Base-by-base conservation (phyloP, 1,140 invertebrate genomes). In the Drosophila serrata region DNA sequence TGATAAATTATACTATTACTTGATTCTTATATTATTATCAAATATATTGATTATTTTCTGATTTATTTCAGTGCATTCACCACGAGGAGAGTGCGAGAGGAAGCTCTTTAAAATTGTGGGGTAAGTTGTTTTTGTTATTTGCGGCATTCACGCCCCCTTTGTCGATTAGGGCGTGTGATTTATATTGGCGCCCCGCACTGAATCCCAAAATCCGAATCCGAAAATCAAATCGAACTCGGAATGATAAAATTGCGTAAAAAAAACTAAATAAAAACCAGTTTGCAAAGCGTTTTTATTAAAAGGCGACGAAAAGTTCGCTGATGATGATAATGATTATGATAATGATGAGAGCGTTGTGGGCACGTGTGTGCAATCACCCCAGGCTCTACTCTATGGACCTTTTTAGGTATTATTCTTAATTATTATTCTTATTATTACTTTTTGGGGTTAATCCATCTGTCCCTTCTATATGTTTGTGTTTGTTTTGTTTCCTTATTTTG, bases 141-240 rank as follows among this genome's bases (percentile, higher is more conserved):
- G 27, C 64, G 31, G 51, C 46, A 31, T n/a, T n/a, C 69, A 46
- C 45, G 56, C 48, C 57, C 29, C 11, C 27, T 51, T 29, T 56
- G 64, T 31, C 77, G 61, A 37, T 81, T 75, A 67, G 61, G 64
- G 68, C 75, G 53, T 58, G 56, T 87, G 82, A 86, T 86, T 86
- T 86, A 88, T 88, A 45, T 31, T 74, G 46, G 42, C 51, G 55
- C 22, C 63, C 22, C 65, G 51, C 40, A 53, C 56, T 78, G 75
- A 79, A 69, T 63, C 56, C 27, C 63, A 51, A 86, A 86, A 65
- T 58, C 29, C 35, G 3, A 68, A n/a, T n/a, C n/a, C n/a, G n/a
- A n/a, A n/a, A 22, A 55, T 13, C 11, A 29, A 37, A 39, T 42
- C 45, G 22, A 13, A 43, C 7, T 65, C 6, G 37, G 64, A 31